phyloP scores from a whole-genome alignment of 2,797 vertebrate species.

The Gymnoscopelus braueri region DNA sequence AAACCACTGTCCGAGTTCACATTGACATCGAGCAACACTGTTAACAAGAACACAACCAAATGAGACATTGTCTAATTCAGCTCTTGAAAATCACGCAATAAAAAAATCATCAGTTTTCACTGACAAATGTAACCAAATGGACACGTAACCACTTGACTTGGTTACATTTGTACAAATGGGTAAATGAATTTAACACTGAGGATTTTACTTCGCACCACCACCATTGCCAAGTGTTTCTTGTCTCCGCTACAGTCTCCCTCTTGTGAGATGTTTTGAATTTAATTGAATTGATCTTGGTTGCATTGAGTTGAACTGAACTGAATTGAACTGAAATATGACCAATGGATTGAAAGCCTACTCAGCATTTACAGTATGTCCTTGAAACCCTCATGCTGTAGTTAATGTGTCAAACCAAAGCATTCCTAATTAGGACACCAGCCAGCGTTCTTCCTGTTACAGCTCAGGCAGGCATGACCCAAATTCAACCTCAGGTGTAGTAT shows the following conservation, averaged over 20 bases:
- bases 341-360: not conserved
- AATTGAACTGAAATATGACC: not conserved
- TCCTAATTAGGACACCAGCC: conserved; percentile 17
- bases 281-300: too few species aligned
- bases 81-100: not conserved
- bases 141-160: not conserved
- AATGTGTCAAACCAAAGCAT: conserved; percentile 12
- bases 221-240: too few species aligned
- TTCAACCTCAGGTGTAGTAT: conserved; percentile 51
- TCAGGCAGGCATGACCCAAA: conserved; percentile 3
- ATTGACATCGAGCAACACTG: not conserved
- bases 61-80: not conserved
- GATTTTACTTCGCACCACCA: not conserved
- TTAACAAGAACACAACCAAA: not conserved
- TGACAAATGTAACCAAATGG: not conserved
- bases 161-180: not conserved
- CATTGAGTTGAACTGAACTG: too few species aligned
- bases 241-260: too few species aligned
- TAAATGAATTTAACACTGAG: not conserved
- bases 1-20: not conserved
- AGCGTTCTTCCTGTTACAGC: conserved; percentile 13
- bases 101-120: not conserved
- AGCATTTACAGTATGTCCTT: not conserved
- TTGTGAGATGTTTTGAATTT: too few species aligned
- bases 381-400: not conserved